Evolutionary conservation across 2,888 invertebrate genomes (phyloP).

Genomic region (Epinotia ramella): DNA sequence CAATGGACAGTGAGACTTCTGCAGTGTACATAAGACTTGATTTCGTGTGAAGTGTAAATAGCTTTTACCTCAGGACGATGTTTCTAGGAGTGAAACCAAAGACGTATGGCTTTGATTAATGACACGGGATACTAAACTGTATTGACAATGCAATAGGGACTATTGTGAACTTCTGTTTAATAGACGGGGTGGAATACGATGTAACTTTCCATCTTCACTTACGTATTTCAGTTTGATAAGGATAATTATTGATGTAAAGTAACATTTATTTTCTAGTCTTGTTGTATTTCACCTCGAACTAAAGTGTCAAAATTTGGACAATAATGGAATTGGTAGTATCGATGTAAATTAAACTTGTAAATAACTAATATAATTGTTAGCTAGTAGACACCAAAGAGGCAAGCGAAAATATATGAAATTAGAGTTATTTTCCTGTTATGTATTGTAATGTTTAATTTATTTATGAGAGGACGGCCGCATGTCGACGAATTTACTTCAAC

Average conservation of each 20-base stretch:
- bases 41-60: conserved; percentile 72
- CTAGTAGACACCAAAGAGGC: conserved; percentile 85
- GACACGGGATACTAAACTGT: conserved; percentile 40
- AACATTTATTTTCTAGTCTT: conserved; percentile 54
- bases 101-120: conserved; percentile 63
- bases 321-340: conserved; percentile 45
- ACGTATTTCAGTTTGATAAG: conserved; percentile 41
- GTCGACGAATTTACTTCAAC: conserved; percentile 71
- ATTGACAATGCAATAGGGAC: conserved; percentile 21
- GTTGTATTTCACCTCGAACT: conserved; percentile 50
- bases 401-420: conserved; percentile 67
- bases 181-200: conserved; percentile 27
- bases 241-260: conserved; percentile 34
- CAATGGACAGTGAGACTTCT: conserved; percentile 60
- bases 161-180: conserved; percentile 5
- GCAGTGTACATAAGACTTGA: conserved; percentile 66
- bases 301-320: conserved; percentile 47
- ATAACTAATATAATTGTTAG: conserved; percentile 65
- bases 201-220: conserved; percentile 28
- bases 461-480: conserved; percentile 59
- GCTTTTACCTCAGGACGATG: conserved; percentile 55
- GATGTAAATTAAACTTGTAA: conserved; percentile 56
- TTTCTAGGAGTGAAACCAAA: conserved; percentile 74
- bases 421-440: conserved; percentile 81
- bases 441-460: conserved; percentile 82